These are phyloP conservation scores for Drosophila albomicans DNA, from an alignment of 1,140 invertebrate species.

Conservation along the genomic window DNA sequence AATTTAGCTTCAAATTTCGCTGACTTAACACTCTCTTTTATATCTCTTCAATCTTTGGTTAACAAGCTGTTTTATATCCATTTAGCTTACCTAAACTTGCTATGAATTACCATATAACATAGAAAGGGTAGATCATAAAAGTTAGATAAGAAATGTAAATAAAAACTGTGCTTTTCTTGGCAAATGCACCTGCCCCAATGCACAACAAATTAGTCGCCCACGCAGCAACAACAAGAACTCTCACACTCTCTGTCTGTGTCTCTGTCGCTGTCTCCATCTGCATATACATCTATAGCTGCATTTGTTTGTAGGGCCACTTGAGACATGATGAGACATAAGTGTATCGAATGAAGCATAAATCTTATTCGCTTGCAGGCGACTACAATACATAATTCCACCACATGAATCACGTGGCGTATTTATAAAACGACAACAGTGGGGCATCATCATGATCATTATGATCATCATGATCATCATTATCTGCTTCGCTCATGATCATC, in stretches of 20 bases:
- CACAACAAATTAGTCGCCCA: conserved; percentile 54
- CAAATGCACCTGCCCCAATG: conserved; percentile 58
- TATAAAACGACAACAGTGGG: conserved; percentile 67
- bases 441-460: conserved; percentile 45
- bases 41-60: too few relatives aligned
- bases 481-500: conserved; percentile 39
- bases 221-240: conserved; percentile 7
- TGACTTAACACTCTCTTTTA: too few relatives aligned
- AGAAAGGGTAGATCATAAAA: too few relatives aligned
- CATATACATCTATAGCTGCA: conserved; percentile 3
- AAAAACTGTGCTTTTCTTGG: too few relatives aligned
- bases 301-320: background rate
- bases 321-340: conserved; percentile 38
- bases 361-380: conserved; percentile 17
- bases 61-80: too few relatives aligned
- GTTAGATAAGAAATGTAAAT: too few relatives aligned
- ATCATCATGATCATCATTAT: conserved; percentile 33
- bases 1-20: too few relatives aligned
- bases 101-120: too few relatives aligned
- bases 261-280: background rate
- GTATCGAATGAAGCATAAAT: conserved; percentile 48
- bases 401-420: conserved; percentile 77
- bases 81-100: too few relatives aligned
- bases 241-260: background rate
- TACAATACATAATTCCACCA: conserved; percentile 66